Evolutionary conservation across 2,888 invertebrate species (phyloP).

Genomic region (Rhimphoctona megacephalus): DNA sequence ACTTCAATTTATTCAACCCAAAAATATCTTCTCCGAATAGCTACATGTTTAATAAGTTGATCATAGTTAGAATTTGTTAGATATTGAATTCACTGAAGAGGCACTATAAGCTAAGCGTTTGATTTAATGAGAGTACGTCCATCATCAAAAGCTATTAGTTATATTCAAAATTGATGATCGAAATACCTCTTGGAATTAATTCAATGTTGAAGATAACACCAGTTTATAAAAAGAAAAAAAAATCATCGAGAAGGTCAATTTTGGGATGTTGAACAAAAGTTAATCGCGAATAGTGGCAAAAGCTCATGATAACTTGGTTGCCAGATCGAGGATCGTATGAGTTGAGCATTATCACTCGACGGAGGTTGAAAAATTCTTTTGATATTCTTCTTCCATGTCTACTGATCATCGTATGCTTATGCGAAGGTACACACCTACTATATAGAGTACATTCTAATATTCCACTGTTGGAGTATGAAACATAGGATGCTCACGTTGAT

Average conservation of each 20-base stretch:
- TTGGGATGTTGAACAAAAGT: not conserved
- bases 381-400: constrained; percentile 21
- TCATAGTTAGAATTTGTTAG: not conserved
- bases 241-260: not conserved
- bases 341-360: constrained; percentile 38
- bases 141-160: not conserved
- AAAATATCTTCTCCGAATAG: not conserved
- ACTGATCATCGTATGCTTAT: constrained; percentile 16
- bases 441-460: constrained; percentile 42
- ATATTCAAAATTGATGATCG: not conserved
- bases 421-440: not conserved
- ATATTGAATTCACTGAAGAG: not conserved
- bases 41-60: not conserved
- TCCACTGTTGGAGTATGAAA: constrained; percentile 19
- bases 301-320: not conserved
- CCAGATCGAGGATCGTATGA: not conserved
- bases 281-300: not conserved
- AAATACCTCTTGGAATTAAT: too few relatives aligned
- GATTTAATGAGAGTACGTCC: too few relatives aligned
- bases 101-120: not conserved
- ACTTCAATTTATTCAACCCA: not conserved
- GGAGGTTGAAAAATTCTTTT: constrained; percentile 33
- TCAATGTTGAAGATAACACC: too few relatives aligned
- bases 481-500: constrained; percentile 39
- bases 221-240: not conserved